Base-by-base conservation (phyloP, 2,113 vertebrate genomes). In the Syngnathus floridae region DNA sequence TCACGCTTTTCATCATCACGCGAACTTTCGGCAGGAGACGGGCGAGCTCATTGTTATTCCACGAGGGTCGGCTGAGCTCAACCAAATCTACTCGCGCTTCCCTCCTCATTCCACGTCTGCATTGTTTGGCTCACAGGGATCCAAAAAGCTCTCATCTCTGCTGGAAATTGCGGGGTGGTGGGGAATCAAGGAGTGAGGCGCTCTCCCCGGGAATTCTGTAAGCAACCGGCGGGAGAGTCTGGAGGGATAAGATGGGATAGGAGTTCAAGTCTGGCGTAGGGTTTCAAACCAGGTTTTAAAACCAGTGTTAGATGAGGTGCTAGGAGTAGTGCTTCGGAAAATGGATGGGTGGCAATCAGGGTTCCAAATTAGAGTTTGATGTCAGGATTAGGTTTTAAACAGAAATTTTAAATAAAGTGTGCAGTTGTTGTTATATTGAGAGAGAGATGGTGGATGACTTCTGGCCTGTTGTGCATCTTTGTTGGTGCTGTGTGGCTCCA, bases 1-100 rank as follows among this genome's bases (percentile, higher is more conserved):
- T 57, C 62, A 71, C 74, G 49, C 71, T 78, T 75, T 77, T 79
- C 80, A 83, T 86, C 81, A 72, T 80, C 83, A 75, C 78, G 85
- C 77, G 78, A 83, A 82, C 75, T 75, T 83, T 71, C 80, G 58
- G 80, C 74, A 65, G 83, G 85, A 86, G 84, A 80, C 77, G 73
- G 73, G 65, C 74, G 54, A 70, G 75, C 84, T 89, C 84, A 88
- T 88, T 88, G 87, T 87, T 88, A 89, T 89, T 89, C 88, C 72
- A 76, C 63, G 70, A 82, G 82, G 79, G 82, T 87, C 69, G 87
- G 83, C 77, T 75, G 82, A 84, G 82, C 85, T 76, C 79, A 82
- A 74, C 82, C 83, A 84, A 88, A 88, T 88, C 83, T 81, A 75
- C 77, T 81, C 76, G 67, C 62, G 74, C 78, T 71, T 75, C 67